Conservation (phyloP, 2,888 invertebrate species). For the Hydriomena furcata region DNA sequence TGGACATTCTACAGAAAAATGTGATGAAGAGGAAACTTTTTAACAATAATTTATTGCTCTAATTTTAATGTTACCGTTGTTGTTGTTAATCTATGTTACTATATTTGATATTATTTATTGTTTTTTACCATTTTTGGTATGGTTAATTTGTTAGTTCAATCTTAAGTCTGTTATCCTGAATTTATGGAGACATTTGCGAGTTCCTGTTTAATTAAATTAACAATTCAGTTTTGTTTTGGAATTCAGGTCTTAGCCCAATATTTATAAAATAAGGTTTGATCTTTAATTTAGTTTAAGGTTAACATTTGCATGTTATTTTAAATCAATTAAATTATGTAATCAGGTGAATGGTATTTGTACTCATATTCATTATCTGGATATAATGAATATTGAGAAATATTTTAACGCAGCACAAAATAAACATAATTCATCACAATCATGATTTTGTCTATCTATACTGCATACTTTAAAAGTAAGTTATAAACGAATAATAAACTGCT, state of each 20-base stretch:
- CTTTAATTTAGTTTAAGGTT: slow-evolving; percentile 55
- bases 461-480: slow-evolving; percentile 46
- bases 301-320: slow-evolving; percentile 67
- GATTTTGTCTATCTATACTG: slow-evolving; percentile 49
- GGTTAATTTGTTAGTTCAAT: slow-evolving; percentile 53
- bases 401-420: slow-evolving; percentile 56
- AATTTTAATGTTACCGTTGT: slow-evolving; percentile 77
- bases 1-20: slow-evolving; percentile 93
- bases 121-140: slow-evolving; percentile 57
- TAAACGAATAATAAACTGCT: slow-evolving; percentile 61
- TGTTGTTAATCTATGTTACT: slow-evolving; percentile 70
- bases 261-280: slow-evolving; percentile 74
- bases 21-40: slow-evolving; percentile 93
- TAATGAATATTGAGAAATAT: slow-evolving; percentile 72
- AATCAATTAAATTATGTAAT: slow-evolving; percentile 41
- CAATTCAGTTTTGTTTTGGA: not conserved
- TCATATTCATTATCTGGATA: slow-evolving; percentile 75
- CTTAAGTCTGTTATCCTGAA: slow-evolving; percentile 1
- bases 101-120: slow-evolving; percentile 71
- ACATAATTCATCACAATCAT: slow-evolving; percentile 71
- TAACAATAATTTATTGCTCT: slow-evolving; percentile 74
- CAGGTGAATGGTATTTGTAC: slow-evolving; percentile 64
- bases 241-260: slow-evolving; percentile 42
- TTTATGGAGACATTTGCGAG: not conserved
- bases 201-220: not conserved